Base-by-base conservation (phyloP, 2,888 invertebrate species). In the Xanthorhoe spadicearia region DNA sequence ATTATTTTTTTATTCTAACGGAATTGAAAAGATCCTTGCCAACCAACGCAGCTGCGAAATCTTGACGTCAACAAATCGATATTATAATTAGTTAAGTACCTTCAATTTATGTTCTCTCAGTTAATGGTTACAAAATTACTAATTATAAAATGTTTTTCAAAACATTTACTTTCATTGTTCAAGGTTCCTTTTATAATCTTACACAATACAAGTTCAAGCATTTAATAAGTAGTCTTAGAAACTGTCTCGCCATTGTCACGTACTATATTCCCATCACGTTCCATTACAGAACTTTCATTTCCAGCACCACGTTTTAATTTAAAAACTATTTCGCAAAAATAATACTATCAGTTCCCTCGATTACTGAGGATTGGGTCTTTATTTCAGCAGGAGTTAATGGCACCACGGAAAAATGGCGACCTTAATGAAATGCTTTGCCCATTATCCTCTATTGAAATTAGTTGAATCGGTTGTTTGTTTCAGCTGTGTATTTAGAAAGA, bases 351-450 rank as follows among this genome's bases (percentile, higher is more conserved):
- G 70, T 66, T 67, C 75, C 72, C 70, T 78, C 80, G 82, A 86
- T 85, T 85, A 80, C 79, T 79, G 65, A 79, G 83, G 83, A 87
- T 84, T 76, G 80, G 75, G 64, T 77, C 84, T 81, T 83, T 85
- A 83, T 85, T 81, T 83, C 82, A 63, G 32, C 51, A 70, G 64
- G 70, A 80, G 76, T 81, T 84, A 87, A 86, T 84, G 81, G 83
- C 73, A 73, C 64, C 73, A 68, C 73, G 77, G 83, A 87, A 85
- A 89, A 88, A 89, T 88, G 81, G 80, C 76, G 72, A 73, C 77
- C 65, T 74, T 77, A 83, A 83, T 81, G 79, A 79, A 81, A 77
- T 75, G 77, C 77, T 74, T 70, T 73, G 51, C 13, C 38, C 38
- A 43, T 43, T 43, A 43, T 43, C 38, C 13, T 43, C 13, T 13